Evolutionary conservation across 2,797 vertebrate genomes (phyloP), one percentile per base, ranked within the genome.

Genomic region (Phylloscopus collybita): DNA sequence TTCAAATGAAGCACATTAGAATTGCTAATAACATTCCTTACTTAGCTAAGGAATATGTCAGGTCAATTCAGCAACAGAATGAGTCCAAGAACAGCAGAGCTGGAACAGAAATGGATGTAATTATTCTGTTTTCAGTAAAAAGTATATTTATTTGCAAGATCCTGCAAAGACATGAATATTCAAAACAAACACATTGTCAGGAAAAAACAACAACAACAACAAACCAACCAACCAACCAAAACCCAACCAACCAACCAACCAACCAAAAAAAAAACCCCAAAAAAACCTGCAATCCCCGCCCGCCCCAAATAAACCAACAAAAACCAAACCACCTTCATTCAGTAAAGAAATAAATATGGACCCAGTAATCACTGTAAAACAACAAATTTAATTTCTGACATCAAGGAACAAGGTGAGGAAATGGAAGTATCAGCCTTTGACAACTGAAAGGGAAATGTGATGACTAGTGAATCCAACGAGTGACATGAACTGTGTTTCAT

Each of bases 51-150:
- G 96, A 95, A 76, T 53, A 92, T 64, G 30, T 66, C 66, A 94
- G 80, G 85, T 93, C 79, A 96, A 51, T 83, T 93, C 69, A 95
- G 90, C 73, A 96, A 86, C 47, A 92, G 67, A 94, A 83, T 30
- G 44, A 96, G 51, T 34, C 34, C 71, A 79, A 57, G 92, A 95
- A 72, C 44, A 93, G 27, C 50, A 95, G 47, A 91, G 13, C 34
- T 94, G 44, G 47, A 91, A 93, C 59, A 88, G 85, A 95, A 94
- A 93, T 78, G 86, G 49, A 92, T 9, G 27, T 42, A 91, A 92
- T 95, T 93, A 61, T 76, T 92, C 62, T 18, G 2, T 94, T 96
- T 95, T 86, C 80, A 92, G 34, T 82, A 73, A n/a, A 87, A 95
- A 80, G 23, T 81, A 57, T 54, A 76, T 75, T 92, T 54, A 74